Base-by-base conservation (phyloP, 2,888 invertebrate species). In the Ormia ochracea region DNA sequence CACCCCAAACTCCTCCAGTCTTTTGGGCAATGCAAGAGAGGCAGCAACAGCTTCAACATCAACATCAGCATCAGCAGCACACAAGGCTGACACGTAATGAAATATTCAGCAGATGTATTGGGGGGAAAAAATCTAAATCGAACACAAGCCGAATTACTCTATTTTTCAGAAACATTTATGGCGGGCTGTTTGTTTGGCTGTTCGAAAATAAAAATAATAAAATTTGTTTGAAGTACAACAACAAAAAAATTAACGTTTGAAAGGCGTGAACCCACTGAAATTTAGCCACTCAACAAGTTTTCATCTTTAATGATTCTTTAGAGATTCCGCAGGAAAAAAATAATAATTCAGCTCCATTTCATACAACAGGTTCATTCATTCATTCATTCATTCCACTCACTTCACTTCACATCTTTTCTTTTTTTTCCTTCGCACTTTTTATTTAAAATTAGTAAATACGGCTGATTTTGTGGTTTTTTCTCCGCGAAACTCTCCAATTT, bases 231-330 rank as follows among this genome's bases (percentile, higher is more conserved):
- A n/a, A 36, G 14, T 14, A 41, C n/a, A 10, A 36, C 4, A n/a
- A 41, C 41, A 43, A 65, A 58, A 33, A 43, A 75, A 70, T n/a
- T n/a, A 75, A 72, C 56, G 36, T 36, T 68, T 58, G 66, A 50
- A 74, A 87, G 87, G 88, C 87, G 88, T 87, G 84, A 87, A 87
- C 85, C 85, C 85, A 86, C 86, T 87, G 87, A 87, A 85, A 85
- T 83, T 83, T 83, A 81, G 82, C 70, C 76, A 81, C 78, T 82
- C 74, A 79, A 79, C 78, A 74, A 75, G 78, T 81, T 79, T 78
- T 66, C 76, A 80, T 76, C 76, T 80, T 76, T 73, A 76, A 76
- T 58, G 76, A 63, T 73, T 72, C 76, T 80, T 80, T 73, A 76
- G 56, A 80, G 66, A 73, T 68, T 80, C 31, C 61, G 6, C 4